Base-by-base conservation (phyloP, 2,888 invertebrate genomes). In the Physocephala rufipes region DNA sequence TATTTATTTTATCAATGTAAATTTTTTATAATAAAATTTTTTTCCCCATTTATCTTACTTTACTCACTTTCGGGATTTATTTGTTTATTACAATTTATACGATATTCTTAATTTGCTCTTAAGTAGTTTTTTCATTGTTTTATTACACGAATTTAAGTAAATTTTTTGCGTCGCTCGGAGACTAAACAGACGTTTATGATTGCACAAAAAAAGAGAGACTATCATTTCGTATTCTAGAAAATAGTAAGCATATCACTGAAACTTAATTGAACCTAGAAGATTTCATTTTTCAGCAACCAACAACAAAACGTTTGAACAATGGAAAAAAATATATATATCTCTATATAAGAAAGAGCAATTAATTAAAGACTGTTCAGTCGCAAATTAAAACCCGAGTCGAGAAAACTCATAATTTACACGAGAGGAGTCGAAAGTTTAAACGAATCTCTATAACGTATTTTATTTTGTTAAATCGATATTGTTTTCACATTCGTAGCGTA, bases 341-440 rank as follows among this genome's bases (percentile, higher is more conserved):
- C 75, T 79, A 83, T 83, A 82, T 80, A 82, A 82, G 83, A 79
- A 82, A 82, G 81, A 82, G 81, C 78, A 82, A 81, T 79, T 82
- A 82, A 81, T 82, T 82, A 77, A 76, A 80, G 77, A 78, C 78
- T 77, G 77, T 78, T 80, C 82, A 82, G 84, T 82, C 80, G 81
- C 76, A 76, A 77, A 75, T 76, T 74, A 73, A 78, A 74, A 77
- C 71, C 68, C 74, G n/a, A n/a, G 62, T 62, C 71, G 70, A 49
- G 66, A 58, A 58, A 58, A 58, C 58, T 58, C 2, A 58, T 2
- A 28, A 36, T 15, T 9, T 47, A 19, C 59, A 51, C 51, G 61
- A 53, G 67, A 36, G 36, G 36, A 1, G n/a, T 47, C 26, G 13
- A 59, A 49, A 68, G 19, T 19, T 5, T 62, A 49, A 21, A 59